Percentiles rank a stretch among this genome's conserved stretches.
Evolutionary conservation across 23 tunicate genomes (phyloP).

Genomic region (Botrylloides violaceus): DNA sequence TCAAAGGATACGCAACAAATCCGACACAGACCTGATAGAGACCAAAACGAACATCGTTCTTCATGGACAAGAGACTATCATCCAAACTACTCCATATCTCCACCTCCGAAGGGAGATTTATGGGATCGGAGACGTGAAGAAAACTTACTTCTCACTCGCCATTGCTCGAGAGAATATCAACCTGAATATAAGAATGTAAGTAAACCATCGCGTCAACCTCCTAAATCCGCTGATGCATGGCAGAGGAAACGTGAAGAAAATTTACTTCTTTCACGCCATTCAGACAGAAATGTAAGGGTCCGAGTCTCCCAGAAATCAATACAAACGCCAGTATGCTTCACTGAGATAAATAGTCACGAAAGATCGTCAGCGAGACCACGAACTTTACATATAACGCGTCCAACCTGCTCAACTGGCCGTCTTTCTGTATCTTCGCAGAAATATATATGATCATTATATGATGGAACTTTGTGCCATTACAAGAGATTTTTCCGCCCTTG

Average conservation of each 20-base stretch:
- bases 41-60: not conserved
- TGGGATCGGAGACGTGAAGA: not conserved
- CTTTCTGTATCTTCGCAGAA: not conserved
- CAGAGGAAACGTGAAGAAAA: conserved; percentile 15
- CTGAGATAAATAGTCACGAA: not conserved
- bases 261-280: conserved; percentile 11
- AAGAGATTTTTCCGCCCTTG: not conserved
- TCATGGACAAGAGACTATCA: not conserved
- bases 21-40: no score
- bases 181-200: conserved; percentile 13
- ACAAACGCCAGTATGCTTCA: not conserved
- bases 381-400: not conserved
- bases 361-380: not conserved
- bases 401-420: not conserved
- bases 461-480: no score
- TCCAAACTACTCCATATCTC: not conserved
- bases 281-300: not conserved
- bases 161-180: not conserved
- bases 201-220: not conserved
- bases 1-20: not conserved
- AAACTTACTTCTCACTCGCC: not conserved
- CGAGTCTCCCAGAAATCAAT: not conserved
- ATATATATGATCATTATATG: not conserved
- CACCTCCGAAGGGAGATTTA: not conserved
- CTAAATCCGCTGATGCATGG: conserved; percentile 15